Percentiles rank a stretch among this genome's conserved stretches.
Evolutionary conservation across 2,113 vertebrate species (phyloP).

Genomic region (Pteropus alecto): DNA sequence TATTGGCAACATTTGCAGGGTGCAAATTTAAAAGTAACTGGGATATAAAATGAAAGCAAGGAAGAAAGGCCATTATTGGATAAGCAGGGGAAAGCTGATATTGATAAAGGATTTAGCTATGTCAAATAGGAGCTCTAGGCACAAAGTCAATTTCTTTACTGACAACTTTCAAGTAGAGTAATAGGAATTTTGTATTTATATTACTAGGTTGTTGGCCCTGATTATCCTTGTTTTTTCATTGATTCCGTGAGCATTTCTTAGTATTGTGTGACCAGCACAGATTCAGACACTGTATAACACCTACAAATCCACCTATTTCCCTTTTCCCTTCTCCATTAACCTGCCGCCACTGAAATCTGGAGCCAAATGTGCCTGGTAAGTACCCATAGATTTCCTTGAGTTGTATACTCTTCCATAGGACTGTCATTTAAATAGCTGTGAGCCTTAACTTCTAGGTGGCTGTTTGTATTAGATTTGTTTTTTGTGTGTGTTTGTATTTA

Average conservation of each 20-base stretch:
- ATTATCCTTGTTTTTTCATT: slow-evolving; percentile 44
- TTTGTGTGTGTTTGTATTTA: neutral
- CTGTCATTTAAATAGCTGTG: slow-evolving; percentile 28
- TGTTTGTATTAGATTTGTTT: slow-evolving; percentile 26
- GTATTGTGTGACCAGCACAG: slow-evolving; percentile 45
- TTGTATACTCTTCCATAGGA: slow-evolving; percentile 27
- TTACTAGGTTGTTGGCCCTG: neutral
- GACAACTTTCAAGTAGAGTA: neutral
- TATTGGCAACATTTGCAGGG: neutral
- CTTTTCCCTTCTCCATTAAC: slow-evolving; percentile 72
- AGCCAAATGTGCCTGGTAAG: slow-evolving; percentile 74
- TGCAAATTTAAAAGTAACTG: neutral
- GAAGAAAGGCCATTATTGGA: neutral
- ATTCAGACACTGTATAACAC: slow-evolving; percentile 51
- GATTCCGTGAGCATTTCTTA: slow-evolving; percentile 51
- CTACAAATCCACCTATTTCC: slow-evolving; percentile 65
- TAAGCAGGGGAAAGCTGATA: neutral
- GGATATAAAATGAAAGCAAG: neutral
- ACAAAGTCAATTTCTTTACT: slow-evolving; percentile 16
- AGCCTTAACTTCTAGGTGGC: neutral
- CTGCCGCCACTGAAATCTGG: slow-evolving; percentile 68
- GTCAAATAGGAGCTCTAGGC: neutral
- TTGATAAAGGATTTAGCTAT: neutral
- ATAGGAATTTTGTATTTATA: slow-evolving; percentile 32
- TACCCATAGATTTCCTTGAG: slow-evolving; percentile 61